A percentile compares a stretch with the other conserved stretches of the same genome.
Conservation (phyloP, 2,888 invertebrate genomes). For the Ceramica pisi region DNA sequence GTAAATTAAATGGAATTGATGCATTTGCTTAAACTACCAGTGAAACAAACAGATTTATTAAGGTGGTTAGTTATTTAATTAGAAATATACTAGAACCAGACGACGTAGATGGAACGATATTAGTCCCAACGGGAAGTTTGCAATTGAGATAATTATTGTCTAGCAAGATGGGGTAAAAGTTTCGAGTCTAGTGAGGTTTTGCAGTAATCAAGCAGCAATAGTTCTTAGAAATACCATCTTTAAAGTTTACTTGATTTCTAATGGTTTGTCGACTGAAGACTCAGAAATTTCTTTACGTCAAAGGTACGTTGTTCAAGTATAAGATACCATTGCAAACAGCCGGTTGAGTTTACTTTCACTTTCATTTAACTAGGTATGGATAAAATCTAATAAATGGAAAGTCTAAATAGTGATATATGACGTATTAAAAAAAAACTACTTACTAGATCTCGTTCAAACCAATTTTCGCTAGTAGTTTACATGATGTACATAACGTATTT, state of each 20-base stretch:
- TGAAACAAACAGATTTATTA: slow-evolving; percentile 25
- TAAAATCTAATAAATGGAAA: too few species aligned
- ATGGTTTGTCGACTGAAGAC: background rate
- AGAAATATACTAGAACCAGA: slow-evolving; percentile 56
- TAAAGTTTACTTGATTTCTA: background rate
- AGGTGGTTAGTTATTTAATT: slow-evolving; percentile 59
- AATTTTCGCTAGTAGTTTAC: too few species aligned
- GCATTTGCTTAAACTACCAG: background rate
- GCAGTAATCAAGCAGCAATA: background rate
- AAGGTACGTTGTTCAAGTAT: too few species aligned
- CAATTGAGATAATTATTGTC: slow-evolving; percentile 62
- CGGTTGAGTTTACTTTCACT: too few species aligned
- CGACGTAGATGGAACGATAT: slow-evolving; percentile 65
- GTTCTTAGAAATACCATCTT: background rate
- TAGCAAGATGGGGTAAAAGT: slow-evolving; percentile 36
- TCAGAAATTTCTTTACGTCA: too few species aligned
- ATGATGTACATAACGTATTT: too few species aligned
- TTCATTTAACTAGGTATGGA: too few species aligned
- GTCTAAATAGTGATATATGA: too few species aligned
- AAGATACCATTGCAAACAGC: too few species aligned
- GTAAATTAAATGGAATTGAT: slow-evolving; percentile 1
- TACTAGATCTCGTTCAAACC: too few species aligned
- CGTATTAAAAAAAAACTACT: too few species aligned
- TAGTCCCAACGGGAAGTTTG: slow-evolving; percentile 61
- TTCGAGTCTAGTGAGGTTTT: slow-evolving; percentile 16